Conservation (phyloP, 2,113 vertebrate species). For the Apteryx mantelli region DNA sequence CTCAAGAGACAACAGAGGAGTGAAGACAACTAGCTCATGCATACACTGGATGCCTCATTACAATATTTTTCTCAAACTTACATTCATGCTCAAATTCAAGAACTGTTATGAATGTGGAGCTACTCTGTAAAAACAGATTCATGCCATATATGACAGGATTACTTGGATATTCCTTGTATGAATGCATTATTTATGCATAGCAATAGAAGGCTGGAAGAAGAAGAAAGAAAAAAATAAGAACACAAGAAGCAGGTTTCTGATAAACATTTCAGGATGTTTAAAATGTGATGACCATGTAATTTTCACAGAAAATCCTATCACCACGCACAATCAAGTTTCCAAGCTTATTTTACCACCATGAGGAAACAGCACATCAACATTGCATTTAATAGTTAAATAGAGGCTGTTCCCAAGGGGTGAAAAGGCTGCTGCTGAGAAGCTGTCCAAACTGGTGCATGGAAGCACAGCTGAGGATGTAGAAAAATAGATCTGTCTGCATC, state of each 20-base stretch:
- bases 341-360: neutral
- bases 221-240: neutral
- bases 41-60: neutral
- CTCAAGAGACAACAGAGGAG: neutral
- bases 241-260: neutral
- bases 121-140: neutral
- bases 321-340: neutral
- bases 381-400: neutral
- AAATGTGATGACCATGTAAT: neutral
- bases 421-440: neutral
- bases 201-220: neutral
- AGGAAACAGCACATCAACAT: neutral
- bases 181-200: neutral
- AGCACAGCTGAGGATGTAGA: neutral
- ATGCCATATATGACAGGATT: neutral
- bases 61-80: neutral
- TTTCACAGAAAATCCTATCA: neutral
- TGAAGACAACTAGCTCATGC: neutral
- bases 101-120: neutral
- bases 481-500: neutral
- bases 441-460: neutral
- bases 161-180: neutral
- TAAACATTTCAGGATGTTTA: neutral
- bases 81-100: neutral
- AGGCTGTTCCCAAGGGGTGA: neutral